Evolutionary conservation across 2,113 vertebrate genomes (phyloP).

Genomic region (Herpailurus yagouaroundi): DNA sequence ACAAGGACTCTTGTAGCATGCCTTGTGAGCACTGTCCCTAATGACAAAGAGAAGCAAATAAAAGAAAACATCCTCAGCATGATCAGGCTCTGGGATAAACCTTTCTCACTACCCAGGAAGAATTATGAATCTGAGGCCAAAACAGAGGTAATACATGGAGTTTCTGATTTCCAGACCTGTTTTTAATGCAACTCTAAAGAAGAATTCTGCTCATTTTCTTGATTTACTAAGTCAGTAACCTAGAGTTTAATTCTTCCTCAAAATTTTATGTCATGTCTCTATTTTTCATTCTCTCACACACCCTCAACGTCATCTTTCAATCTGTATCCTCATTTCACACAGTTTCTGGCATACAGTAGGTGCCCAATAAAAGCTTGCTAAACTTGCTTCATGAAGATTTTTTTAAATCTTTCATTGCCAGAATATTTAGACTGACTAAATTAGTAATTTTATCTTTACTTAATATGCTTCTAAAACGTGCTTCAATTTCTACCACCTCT

Average conservation of each 20-base stretch:
- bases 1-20: neutral
- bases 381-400: neutral
- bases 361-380: neutral
- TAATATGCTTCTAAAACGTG: constrained; percentile 54
- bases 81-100: neutral
- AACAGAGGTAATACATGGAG: neutral
- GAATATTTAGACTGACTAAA: constrained; percentile 32
- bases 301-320: neutral
- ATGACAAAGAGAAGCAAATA: neutral
- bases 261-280: neutral
- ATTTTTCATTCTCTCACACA: neutral
- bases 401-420: neutral
- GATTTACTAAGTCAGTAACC: neutral
- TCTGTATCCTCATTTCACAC: neutral
- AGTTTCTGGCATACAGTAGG: neutral
- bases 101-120: neutral
- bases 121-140: neutral
- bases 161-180: neutral
- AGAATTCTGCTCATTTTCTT: neutral
- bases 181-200: neutral
- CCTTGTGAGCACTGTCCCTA: neutral
- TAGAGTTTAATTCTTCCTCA: neutral
- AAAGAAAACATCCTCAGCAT: neutral
- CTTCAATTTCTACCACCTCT: constrained; percentile 65
- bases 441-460: constrained; percentile 51